A percentile compares a stretch with the other conserved stretches of the same genome.
These are phyloP conservation scores for Acromyrmex echinatior DNA, from an alignment of 1,140 invertebrate genomes.

Conservation along the genomic window DNA sequence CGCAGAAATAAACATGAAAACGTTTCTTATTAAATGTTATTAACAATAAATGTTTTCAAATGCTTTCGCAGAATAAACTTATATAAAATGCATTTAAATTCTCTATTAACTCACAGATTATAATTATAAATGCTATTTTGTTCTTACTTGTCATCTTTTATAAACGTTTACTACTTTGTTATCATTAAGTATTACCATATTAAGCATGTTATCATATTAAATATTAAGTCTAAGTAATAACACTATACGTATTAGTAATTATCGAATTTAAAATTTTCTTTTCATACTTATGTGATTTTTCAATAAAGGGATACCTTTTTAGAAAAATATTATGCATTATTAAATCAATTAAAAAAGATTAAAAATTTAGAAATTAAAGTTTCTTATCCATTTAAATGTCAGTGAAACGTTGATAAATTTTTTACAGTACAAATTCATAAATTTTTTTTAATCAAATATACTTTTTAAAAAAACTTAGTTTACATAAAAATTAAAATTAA, in stretches of 20 bases:
- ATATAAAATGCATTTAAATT: conserved; percentile 24
- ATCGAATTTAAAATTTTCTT: background rate
- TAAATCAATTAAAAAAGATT: background rate
- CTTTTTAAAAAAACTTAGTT: background rate
- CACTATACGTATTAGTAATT: background rate
- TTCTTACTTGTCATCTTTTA: background rate
- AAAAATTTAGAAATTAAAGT: conserved; percentile 1
- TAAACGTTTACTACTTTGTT: background rate
- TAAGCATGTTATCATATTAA: too few species aligned
- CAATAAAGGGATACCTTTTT: background rate
- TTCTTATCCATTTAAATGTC: background rate
- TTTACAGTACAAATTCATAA: background rate
- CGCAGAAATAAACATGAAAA: conserved; percentile 5
- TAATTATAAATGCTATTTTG: background rate
- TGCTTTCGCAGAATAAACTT: conserved; percentile 32
- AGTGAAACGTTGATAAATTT: background rate
- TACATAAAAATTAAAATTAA: background rate
- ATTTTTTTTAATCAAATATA: background rate
- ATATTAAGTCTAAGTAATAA: background rate
- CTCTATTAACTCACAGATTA: conserved; percentile 9
- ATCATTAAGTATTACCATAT: background rate
- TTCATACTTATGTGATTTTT: background rate
- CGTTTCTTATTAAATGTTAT: conserved; percentile 28
- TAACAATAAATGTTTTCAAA: conserved; percentile 22
- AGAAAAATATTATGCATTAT: background rate